Evolutionary conservation across 2,888 invertebrate species (phyloP), one percentile per base, ranked within the genome.

Genomic region (Ferrisia virgata): DNA sequence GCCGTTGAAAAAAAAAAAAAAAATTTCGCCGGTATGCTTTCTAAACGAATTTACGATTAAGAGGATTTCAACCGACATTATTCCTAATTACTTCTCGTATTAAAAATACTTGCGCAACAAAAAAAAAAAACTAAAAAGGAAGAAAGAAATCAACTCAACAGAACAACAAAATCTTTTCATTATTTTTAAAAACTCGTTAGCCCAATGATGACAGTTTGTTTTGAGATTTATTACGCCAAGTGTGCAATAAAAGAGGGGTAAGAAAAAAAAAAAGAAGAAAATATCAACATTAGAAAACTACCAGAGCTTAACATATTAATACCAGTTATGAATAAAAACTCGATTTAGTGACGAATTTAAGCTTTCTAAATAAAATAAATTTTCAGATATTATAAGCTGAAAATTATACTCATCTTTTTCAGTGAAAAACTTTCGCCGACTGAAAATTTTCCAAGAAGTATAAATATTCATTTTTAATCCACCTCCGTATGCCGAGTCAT

Each of bases 31-130:
- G 15, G 64, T 28, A 11, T 64, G 64, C 64, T 64, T 28, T 64
- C 64, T 64, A 76, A 76, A 76, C 36, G 36, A 76, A 36, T 76
- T 76, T 36, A 76, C 36, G 31, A 76, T 76, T 76, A 76, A 76
- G 72, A 76, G 36, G 72, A 76, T 76, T 76, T 76, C 18, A 11
- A 33, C 36, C 18, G 72, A 36, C 72, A 76, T 76, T 76, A 76
- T 36, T 76, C 72, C 36, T 76, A 76, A 76, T 76, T 76, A 76
- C 72, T 36, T 76, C 9, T 36, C 33, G 72, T 76, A 76, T 76
- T 76, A 76, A 76, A 76, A 76, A 31, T 28, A 64, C 64, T 64
- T 28, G 28, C 64, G 2, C 22, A 8, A 2, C 9, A 9, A 39
- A 39, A 39, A 11, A 15, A 64, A 64, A 13, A 28, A 28, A 28